These are phyloP conservation scores for Thunnus maccoyii DNA, from an alignment of 2,113 vertebrate species.

Conservation along the genomic window DNA sequence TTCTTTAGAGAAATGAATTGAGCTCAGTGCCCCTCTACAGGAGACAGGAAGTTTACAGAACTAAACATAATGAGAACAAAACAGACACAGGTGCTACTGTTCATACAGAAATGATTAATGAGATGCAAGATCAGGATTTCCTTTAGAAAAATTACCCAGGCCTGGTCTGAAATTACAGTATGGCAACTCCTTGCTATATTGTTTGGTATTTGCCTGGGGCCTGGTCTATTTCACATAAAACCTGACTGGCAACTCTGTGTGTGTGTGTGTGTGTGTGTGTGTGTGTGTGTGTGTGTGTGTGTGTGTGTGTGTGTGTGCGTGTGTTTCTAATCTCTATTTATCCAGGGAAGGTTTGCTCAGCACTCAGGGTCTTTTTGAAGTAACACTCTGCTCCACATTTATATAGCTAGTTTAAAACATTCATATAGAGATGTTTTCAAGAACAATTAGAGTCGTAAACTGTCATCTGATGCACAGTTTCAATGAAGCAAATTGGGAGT, in stretches of 20 bases:
- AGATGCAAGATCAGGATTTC: conserved; percentile 61
- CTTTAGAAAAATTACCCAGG: conserved; percentile 52
- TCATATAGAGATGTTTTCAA: conserved; percentile 35
- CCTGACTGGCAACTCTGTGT: conserved; percentile 30
- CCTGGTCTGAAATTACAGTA: conserved; percentile 56
- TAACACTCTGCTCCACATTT: conserved; percentile 33
- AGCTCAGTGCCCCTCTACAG: conserved; percentile 39
- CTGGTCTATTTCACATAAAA: conserved; percentile 55
- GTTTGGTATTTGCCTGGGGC: conserved; percentile 52
- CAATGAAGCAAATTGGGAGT: conserved; percentile 27
- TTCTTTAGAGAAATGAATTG: conserved; percentile 70
- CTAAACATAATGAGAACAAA: conserved; percentile 47
- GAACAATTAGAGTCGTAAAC: conserved; percentile 36
- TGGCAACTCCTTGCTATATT: conserved; percentile 32
- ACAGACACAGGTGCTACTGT: conserved; percentile 39
- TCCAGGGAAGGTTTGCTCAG: conserved; percentile 67
- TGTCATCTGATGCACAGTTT: conserved; percentile 44
- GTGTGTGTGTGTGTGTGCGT: conserved; percentile 12
- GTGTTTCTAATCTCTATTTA: conserved; percentile 70
- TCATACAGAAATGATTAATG: conserved; percentile 63
- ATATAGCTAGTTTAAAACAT: conserved; percentile 49
- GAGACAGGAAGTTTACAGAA: conserved; percentile 56
- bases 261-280: conserved; percentile 12
- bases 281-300: conserved; percentile 5
- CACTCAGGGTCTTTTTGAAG: conserved; percentile 51